A percentile compares a stretch with the other conserved stretches of the same genome.
Conservation (phyloP, 2,797 vertebrate species). For the Pitangus sulphuratus region DNA sequence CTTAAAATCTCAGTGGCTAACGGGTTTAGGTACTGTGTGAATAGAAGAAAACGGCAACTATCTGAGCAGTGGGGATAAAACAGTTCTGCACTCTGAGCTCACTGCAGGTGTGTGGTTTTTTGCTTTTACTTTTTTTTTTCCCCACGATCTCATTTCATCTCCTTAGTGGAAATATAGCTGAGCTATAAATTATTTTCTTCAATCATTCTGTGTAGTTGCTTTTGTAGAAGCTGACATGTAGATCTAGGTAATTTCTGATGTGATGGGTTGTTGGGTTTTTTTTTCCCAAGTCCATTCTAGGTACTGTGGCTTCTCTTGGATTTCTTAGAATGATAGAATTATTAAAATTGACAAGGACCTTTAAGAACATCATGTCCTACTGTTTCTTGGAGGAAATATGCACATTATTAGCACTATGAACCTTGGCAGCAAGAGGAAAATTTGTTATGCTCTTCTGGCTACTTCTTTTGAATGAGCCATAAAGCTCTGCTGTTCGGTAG, state of each 20-base stretch:
- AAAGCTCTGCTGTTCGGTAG: not conserved
- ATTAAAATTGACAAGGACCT: not conserved
- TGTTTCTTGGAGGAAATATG: not conserved
- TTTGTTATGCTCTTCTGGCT: not conserved
- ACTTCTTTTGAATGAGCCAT: not conserved
- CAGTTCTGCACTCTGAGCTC: not conserved
- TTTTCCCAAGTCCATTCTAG: not conserved
- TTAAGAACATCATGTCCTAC: not conserved
- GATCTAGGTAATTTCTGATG: not conserved
- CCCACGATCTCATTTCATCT: not conserved
- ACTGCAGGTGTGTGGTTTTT: not conserved
- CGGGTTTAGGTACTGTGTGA: not conserved
- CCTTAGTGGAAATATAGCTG: not conserved
- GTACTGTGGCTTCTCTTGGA: not conserved
- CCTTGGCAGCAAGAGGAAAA: not conserved
- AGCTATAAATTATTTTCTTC: not conserved
- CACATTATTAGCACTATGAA: not conserved
- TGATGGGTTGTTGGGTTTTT: not conserved
- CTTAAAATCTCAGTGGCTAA: not conserved
- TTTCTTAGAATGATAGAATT: not conserved
- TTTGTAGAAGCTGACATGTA: not conserved
- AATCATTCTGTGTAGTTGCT: not conserved
- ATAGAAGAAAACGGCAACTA: not conserved
- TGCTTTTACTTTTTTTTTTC: fast-evolving
- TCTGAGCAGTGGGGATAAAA: not conserved